phyloP scores from a whole-genome alignment of 64 coral and sea anemone genomes.

The Astreopora myriophthalma region DNA sequence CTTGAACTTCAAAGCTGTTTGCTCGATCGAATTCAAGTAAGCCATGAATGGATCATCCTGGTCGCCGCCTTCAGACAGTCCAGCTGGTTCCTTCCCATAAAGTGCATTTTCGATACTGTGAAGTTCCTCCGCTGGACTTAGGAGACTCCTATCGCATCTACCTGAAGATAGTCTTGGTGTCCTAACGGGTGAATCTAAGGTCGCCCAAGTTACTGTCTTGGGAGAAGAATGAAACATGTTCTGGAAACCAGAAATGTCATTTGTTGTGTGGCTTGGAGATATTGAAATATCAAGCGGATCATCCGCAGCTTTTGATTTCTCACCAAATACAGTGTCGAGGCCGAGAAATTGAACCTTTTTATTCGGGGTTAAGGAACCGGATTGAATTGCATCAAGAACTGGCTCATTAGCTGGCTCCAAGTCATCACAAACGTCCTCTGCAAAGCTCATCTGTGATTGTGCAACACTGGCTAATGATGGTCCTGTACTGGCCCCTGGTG shows the following conservation, averaged over 20 bases:
- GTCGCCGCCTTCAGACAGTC: slow-evolving; percentile 15
- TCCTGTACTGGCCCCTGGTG: not conserved
- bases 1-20: slow-evolving; percentile 90
- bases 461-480: not conserved
- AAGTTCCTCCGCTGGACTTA: not conserved
- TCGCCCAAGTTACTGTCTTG: slow-evolving; percentile 75
- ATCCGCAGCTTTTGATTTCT: not conserved
- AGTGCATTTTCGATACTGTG: slow-evolving; percentile 4
- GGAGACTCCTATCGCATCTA: not conserved
- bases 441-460: not conserved
- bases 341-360: slow-evolving; percentile 85
- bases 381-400: not conserved
- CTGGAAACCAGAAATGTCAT: not conserved
- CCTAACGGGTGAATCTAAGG: slow-evolving; percentile 1
- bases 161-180: not conserved
- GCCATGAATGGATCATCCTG: slow-evolving; percentile 89
- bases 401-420: not conserved
- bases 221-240: not conserved
- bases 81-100: slow-evolving; percentile 1
- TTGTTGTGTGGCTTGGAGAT: not conserved
- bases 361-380: slow-evolving; percentile 30
- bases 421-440: not conserved
- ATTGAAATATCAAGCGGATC: not conserved
- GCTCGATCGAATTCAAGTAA: slow-evolving; percentile 92
- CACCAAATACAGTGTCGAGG: slow-evolving; percentile 51